Base-by-base conservation (phyloP, 2,113 vertebrate species). In the Poicephalus gulielmi region DNA sequence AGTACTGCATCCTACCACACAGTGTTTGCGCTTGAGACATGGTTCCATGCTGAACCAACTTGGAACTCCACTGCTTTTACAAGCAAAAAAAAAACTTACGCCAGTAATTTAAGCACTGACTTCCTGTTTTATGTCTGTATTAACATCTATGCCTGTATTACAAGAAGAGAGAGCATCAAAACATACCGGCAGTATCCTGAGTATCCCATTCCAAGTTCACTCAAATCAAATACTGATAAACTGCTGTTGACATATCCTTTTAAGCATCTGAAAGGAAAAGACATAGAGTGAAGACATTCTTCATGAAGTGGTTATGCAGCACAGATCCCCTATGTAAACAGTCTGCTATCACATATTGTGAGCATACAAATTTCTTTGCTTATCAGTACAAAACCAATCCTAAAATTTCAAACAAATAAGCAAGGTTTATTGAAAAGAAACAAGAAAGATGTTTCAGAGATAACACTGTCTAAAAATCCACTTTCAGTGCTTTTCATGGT, bases 161-260 rank as follows among this genome's bases (percentile, higher is more conserved):
- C 24, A 75, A 13, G 33, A 62, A 59, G 20, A 15, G 33, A 43
- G 35, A 79, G 17, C 11, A 77, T 0, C 0, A 0, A n/a, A 81
- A 91, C 87, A 2, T 97, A 99, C 98, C 99, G 98, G 98, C 99
- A 99, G 94, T 98, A 99, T 82, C 98, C 98, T 4, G 98, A 96
- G 76, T 98, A 98, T 73, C 98, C 98, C 88, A 99, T 98, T 5
- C 97, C 98, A 55, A 98, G 97, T 49, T 99, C 98, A 80, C 98
- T 98, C 98, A 99, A 97, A 93, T 99, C 98, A 97, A 99, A 99
- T 53, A 99, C 98, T 33, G 99, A 99, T 68, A 99, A 97, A 96
- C 99, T 99, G 93, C 99, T 99, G 98, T 99, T 99, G 96, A 99
- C 98, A 74, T 99, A 99, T n/a, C 99, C 99, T 74, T 95, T 98